Base-by-base conservation (phyloP, 2,113 vertebrate species). In the Triplophysa siluroides region DNA sequence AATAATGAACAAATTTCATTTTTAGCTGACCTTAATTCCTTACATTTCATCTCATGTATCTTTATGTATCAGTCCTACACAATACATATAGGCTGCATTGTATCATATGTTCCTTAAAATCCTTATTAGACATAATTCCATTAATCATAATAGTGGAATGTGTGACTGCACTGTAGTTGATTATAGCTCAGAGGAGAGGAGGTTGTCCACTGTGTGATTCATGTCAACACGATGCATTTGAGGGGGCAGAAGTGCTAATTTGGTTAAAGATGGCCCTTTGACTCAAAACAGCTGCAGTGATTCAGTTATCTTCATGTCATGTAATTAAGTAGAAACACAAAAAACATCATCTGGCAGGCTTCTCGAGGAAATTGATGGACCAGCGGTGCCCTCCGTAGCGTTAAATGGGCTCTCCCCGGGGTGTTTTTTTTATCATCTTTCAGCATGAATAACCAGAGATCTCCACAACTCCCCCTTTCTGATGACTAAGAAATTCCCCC, bases 401-500 rank as follows among this genome's bases (percentile, higher is more conserved):
- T 18, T 61, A 64, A 21, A 38, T 11, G 50, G 56, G 24, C 79
- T 47, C 74, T 79, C 58, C 67, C 74, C 43, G 18, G 56, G 63
- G 10, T 18, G 24, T 73, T 80, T 18, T 18, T 16, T 81, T 52
- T 5, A 72, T 38, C 45, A 69, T 64, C 75, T 75, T 77, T 43
- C 60, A 76, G 76, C 73, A 80, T 61, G 63, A 73, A 74, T 72
- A 47, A 76, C 56, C 75, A 81, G 72, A 81, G 56, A 5, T 3
- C 33, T 38, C 33, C 33, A 38, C 52, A 75, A 73, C 54, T 45
- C 78, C 66, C 76, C 65, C 56, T 77, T 78, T 5, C 67, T 43
- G 76, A 29, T 89, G 86, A 89, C 82, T 87, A 86, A 88, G 81
- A 68, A 74, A 65, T 50, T 79, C 85, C 86, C 81, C 82, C 78